Base-by-base conservation (phyloP, 2,113 vertebrate species). In the Myotis yumanensis region DNA sequence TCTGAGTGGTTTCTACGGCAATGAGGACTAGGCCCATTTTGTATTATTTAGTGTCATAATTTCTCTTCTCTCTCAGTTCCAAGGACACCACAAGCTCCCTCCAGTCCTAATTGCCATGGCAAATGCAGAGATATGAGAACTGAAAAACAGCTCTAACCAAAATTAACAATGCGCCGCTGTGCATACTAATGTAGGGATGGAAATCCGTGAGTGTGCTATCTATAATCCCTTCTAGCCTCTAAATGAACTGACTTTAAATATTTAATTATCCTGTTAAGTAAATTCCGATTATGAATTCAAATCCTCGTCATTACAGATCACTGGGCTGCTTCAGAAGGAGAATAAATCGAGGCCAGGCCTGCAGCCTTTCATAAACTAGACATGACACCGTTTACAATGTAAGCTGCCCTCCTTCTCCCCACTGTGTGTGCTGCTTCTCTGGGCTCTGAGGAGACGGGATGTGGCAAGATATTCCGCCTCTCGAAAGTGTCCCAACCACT, bases 201-300 rank as follows among this genome's bases (percentile, higher is more conserved):
- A 96, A 97, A 95, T 92, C 91, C 97, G 37, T 43, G 92, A 94
- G 84, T 46, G 23, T 72, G 57, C 90, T 37, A 91, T 64, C 90
- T 72, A 80, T 93, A 97, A 97, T 97, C 85, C 91, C 37, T 86
- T 95, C 96, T 48, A 95, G 87, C 77, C 77, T 97, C 95, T 94
- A 97, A 97, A 97, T 97, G 62, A 97, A 97, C 90, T 77, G 89
- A 96, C 66, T 96, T 96, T 96, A 97, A 97, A 98, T 98, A 98
- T 97, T 98, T 98, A 97, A 98, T 98, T 97, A 97, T 95, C 96
- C 96, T 95, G 88, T 95, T 97, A 97, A 98, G 93, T 97, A 98
- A 98, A 98, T 94, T 97, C 96, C 97, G 89, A 97, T 98, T 97
- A 98, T 68, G 62, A 75, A 98, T 94, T 94, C 87, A 97, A 97